These are phyloP conservation scores for Lutraria lutraria DNA, from an alignment of 2,888 invertebrate species.

Conservation along the genomic window DNA sequence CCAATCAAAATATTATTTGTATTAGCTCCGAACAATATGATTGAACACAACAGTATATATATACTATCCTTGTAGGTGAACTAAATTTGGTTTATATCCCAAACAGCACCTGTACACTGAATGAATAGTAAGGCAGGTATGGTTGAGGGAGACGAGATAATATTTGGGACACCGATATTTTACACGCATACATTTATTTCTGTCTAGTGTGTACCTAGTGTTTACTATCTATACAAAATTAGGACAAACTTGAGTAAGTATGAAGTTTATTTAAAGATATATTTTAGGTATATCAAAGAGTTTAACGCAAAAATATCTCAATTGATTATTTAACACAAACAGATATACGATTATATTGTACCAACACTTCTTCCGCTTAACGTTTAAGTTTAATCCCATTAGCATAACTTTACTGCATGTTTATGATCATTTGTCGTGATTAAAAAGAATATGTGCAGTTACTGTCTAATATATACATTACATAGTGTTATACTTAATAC, in stretches of 20 bases:
- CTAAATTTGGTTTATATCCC: neutral
- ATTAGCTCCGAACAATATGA: neutral
- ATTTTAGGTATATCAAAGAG: neutral
- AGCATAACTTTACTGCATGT: neutral
- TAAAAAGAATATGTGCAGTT: neutral
- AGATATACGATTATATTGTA: no score
- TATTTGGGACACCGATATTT: slow-evolving; percentile 1
- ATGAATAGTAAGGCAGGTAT: neutral
- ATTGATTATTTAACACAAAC: no score
- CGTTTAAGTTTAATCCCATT: neutral
- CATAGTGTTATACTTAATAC: neutral
- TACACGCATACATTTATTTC: neutral
- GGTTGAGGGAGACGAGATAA: neutral
- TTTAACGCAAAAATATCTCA: neutral
- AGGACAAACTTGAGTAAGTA: neutral
- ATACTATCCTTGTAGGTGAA: neutral
- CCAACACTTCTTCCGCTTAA: neutral
- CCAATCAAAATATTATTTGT: neutral
- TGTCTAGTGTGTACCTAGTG: slow-evolving; percentile 7
- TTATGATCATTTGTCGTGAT: neutral
- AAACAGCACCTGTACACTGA: neutral
- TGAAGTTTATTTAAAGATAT: slow-evolving; percentile 9
- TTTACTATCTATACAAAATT: slow-evolving; percentile 7
- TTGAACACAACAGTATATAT: neutral
- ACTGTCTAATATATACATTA: neutral